Percentiles rank a stretch among this genome's conserved stretches.
phyloP scores from a whole-genome alignment of 2,888 invertebrate species.

The Aromia moschata region DNA sequence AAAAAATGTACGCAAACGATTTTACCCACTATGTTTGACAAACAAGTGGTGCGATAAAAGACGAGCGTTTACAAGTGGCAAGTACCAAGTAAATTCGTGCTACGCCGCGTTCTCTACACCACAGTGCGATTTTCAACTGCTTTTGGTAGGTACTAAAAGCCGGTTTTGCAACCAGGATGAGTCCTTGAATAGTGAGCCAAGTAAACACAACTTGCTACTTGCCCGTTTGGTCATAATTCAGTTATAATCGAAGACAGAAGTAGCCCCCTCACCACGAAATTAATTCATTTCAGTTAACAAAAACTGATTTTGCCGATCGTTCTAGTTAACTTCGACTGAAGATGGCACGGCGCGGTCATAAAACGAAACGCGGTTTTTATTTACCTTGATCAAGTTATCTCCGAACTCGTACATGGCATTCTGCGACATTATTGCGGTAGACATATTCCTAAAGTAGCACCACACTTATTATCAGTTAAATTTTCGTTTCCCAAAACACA shows the following conservation, averaged over 20 bases:
- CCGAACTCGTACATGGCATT: slow-evolving; percentile 79
- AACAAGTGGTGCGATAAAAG: not conserved
- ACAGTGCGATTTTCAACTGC: slow-evolving; percentile 2
- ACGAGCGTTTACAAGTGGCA: not conserved
- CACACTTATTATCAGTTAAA: slow-evolving; percentile 44
- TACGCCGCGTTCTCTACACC: not conserved
- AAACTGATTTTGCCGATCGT: not conserved
- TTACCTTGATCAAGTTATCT: slow-evolving; percentile 79
- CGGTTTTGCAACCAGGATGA: slow-evolving; percentile 37
- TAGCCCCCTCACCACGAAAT: not conserved
- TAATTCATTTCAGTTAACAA: no score
- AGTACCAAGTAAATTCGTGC: not conserved
- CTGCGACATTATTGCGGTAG: slow-evolving; percentile 81
- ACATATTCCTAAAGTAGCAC: slow-evolving; percentile 65
- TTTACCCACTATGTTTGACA: not conserved
- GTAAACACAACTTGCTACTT: slow-evolving; percentile 23
- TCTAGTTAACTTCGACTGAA: not conserved
- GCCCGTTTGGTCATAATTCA: slow-evolving; percentile 21
- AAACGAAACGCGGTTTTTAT: slow-evolving; percentile 22
- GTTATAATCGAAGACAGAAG: not conserved
- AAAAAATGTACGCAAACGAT: not conserved
- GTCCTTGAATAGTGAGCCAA: slow-evolving; percentile 32
- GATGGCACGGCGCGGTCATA: not conserved
- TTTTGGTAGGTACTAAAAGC: slow-evolving; percentile 29
- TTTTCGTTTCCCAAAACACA: slow-evolving; percentile 35